Base-by-base conservation (phyloP, 2,888 invertebrate genomes). In the Julus scandinavius region DNA sequence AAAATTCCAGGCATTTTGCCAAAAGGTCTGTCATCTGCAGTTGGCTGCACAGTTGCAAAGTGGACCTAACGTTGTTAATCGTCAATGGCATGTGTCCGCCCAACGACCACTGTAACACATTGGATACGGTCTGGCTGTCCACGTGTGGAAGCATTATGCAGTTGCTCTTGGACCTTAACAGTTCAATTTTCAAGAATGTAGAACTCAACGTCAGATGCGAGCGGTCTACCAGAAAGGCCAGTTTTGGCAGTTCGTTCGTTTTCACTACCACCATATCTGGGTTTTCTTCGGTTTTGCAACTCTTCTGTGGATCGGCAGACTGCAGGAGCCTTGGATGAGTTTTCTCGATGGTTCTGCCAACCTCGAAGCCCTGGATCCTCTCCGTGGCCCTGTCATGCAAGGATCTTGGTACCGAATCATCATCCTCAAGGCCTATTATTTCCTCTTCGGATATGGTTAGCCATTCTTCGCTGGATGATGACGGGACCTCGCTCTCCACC, bases 211-310 rank as follows among this genome's bases (percentile, higher is more conserved):
- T 20, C 11, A 85, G 49, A 49, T 85, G 41, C 7, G 41, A 49
- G 4, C 49, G 41, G 45, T 85, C 85, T 85, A 85, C 85, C 41
- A 85, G 20, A 85, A 85, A 85, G n/a, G 85, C 85, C 20, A 85
- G 20, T 85, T 85, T 85, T 20, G 85, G 49, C 41, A n/a, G 11
- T 45, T 85, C n/a, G 20, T 2, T 15, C 41, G 85, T 85, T 85
- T 85, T 41, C 45, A 85, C 20, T 15, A 85, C 29, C 72, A 72
- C 29, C 72, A 72, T 72, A 11, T 72, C 13, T 2, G 29, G 29
- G 29, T 72, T 29, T 29, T 29, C 72, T 72, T 7, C 11, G 0
- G 5, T n/a, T 63, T 63, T 63, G 2, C 6, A 63, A 63, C n/a
- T 63, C 63, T n/a, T 17, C 17, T 63, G n/a, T n/a, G 3, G 63